Evolutionary conservation across 2,888 invertebrate genomes (phyloP).

Genomic region (Pristionchus mayeri): DNA sequence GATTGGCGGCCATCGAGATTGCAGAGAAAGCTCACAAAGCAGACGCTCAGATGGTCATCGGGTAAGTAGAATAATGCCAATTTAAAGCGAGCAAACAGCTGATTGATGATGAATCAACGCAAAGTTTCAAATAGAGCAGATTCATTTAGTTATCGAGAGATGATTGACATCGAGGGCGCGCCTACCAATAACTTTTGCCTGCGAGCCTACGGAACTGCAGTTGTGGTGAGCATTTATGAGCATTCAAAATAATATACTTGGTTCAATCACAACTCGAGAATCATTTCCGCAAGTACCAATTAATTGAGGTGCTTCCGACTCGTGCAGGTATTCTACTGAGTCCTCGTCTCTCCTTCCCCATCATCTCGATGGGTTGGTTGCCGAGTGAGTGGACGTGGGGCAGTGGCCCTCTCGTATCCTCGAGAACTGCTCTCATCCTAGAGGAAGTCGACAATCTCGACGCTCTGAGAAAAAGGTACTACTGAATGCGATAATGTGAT

Average conservation of each 20-base stretch:
- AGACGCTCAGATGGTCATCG: background rate
- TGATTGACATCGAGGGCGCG: conserved; percentile 49
- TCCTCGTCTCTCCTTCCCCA: conserved; percentile 43
- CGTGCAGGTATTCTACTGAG: background rate
- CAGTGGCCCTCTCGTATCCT: conserved; percentile 31
- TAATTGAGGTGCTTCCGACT: background rate
- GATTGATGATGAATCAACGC: no score
- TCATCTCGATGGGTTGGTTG: conserved; percentile 34
- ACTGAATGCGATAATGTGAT: no score
- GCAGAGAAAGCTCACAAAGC: conserved; percentile 48
- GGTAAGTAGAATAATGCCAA: conserved; percentile 23
- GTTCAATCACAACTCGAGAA: no score
- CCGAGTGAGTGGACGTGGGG: conserved; percentile 42
- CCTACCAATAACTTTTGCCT: conserved; percentile 37
- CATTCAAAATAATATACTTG: background rate
- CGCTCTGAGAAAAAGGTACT: conserved; percentile 40
- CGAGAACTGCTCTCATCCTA: conserved; percentile 30
- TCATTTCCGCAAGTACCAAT: no score
- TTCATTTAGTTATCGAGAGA: conserved; percentile 30
- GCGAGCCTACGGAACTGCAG: conserved; percentile 44
- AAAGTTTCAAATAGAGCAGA: no score
- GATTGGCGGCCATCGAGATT: conserved; percentile 23
- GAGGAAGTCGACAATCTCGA: conserved; percentile 48
- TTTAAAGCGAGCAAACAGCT: no score
- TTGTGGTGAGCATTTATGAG: conserved; percentile 9